Evolutionary conservation across 2,888 invertebrate species (phyloP).

Genomic region (Ornithoptera alexandrae): DNA sequence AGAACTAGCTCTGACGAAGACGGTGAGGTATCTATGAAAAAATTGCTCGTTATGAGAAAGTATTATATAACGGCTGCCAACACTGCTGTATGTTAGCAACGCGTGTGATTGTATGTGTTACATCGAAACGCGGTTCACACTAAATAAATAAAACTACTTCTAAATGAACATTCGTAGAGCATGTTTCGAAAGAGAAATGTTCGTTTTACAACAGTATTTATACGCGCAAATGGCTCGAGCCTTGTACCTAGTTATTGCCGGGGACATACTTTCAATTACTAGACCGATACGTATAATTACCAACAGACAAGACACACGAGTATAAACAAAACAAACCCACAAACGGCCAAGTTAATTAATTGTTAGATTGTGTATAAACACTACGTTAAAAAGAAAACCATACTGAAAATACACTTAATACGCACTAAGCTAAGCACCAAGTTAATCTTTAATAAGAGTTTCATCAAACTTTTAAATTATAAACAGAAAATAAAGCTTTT

Average conservation of each 20-base stretch:
- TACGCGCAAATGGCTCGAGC: neutral
- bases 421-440: too few species aligned
- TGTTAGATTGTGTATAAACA: too few species aligned
- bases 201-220: neutral
- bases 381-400: too few species aligned
- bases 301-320: neutral
- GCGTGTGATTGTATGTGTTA: neutral
- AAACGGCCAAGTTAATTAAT: too few species aligned
- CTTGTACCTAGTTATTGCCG: neutral
- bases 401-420: too few species aligned
- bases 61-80: slow-evolving; percentile 14
- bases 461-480: too few species aligned
- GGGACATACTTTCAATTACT: neutral
- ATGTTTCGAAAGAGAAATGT: neutral
- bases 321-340: too few species aligned
- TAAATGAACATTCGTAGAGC: neutral
- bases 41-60: slow-evolving; percentile 8
- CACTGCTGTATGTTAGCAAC: neutral
- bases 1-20: neutral
- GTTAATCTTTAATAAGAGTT: too few species aligned
- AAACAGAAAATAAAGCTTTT: too few species aligned
- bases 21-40: neutral
- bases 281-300: neutral
- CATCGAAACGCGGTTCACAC: neutral
- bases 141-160: neutral